Base-by-base conservation (phyloP, 2,113 vertebrate genomes). In the Channa maculata region DNA sequence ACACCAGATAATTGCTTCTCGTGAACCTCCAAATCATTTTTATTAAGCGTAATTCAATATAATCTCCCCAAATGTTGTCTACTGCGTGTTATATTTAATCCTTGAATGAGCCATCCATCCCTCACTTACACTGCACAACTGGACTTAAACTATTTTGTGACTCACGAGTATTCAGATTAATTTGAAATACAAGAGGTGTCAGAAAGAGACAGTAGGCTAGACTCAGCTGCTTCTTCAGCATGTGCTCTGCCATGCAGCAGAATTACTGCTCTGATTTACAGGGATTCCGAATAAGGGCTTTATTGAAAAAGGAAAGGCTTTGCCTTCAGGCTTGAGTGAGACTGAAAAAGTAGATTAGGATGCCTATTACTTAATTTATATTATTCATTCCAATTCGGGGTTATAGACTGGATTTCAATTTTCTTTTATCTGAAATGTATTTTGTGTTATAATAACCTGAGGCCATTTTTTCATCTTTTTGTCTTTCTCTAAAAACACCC, bases 361-460 rank as follows among this genome's bases (percentile, higher is more conserved):
- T 76, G 69, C 65, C 65, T 64, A 79, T 87, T 85, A 83, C 75
- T 83, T 84, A 77, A 87, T 91, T 84, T 55, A 64, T 53, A 84
- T 79, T 51, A 81, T 76, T 78, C 75, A 79, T 78, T 88, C 24
- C 75, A 70, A 79, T 71, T 66, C n/a, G 9, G 34, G 44, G 71
- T 86, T 62, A 73, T n/a, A 52, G 66, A 48, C 61, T 80, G 66
- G 52, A 74, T 84, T 90, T 86, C 70, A 81, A 62, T 75, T 71
- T 63, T 4, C 46, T 77, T 77, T 82, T 71, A 72, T 80, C 69
- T 81, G 46, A 8, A 68, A 67, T 43, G 77, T 13, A 70, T 46
- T 86, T 62, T 78, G 44, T 65, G 74, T 82, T 69, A 71, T 85
- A 62, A 62, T 71, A 77, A 75, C 75, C 62, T 70, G n/a, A 37